These are phyloP conservation scores for Pygoscelis adeliae DNA, from an alignment of 2,113 vertebrate genomes.

Conservation along the genomic window DNA sequence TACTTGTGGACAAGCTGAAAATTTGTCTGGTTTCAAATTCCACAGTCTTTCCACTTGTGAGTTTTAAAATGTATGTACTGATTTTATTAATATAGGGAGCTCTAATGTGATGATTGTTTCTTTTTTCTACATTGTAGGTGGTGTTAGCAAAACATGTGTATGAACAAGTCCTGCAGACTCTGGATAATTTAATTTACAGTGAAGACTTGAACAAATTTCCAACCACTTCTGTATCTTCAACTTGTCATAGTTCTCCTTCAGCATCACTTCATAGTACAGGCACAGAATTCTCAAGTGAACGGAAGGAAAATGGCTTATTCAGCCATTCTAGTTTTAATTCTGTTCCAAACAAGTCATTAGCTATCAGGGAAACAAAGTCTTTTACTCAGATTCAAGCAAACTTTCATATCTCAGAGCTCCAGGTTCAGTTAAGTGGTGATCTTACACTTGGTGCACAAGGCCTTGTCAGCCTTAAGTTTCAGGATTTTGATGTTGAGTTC, in stretches of 20 bases:
- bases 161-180: conserved; percentile 93
- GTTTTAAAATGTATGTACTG: neutral
- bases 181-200: conserved; percentile 91
- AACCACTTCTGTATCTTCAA: conserved; percentile 61
- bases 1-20: neutral
- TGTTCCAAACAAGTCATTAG: conserved; percentile 70
- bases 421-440: conserved; percentile 92
- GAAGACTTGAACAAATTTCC: conserved; percentile 83
- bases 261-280: conserved; percentile 74
- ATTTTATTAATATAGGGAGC: neutral
- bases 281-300: conserved; percentile 76
- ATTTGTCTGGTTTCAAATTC: neutral
- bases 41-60: neutral
- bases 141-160: conserved; percentile 94
- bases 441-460: conserved; percentile 92
- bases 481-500: conserved; percentile 94
- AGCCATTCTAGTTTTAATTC: conserved; percentile 81
- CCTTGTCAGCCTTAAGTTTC: conserved; percentile 92
- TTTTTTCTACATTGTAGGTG: conserved; percentile 77
- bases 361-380: conserved; percentile 68
- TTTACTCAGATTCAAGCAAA: conserved; percentile 93
- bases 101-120: neutral
- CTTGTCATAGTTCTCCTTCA: conserved; percentile 81
- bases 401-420: conserved; percentile 88
- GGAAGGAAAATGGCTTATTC: conserved; percentile 86